These are phyloP conservation scores for Drosophila ambigua DNA, from an alignment of 1,140 invertebrate genomes.

Conservation along the genomic window DNA sequence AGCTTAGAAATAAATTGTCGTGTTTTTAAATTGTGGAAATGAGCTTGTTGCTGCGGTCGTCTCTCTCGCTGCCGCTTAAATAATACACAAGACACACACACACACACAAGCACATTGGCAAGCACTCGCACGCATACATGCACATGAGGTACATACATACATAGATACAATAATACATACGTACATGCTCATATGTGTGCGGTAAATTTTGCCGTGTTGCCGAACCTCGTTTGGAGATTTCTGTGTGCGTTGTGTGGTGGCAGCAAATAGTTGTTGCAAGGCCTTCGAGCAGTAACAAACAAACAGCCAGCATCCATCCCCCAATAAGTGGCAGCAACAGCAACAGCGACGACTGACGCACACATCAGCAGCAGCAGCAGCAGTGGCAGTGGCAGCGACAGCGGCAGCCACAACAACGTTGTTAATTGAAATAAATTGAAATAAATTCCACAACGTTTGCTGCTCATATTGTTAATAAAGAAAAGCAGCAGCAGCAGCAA, in stretches of 20 bases:
- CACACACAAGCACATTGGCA: constrained; percentile 36
- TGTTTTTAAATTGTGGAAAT: constrained; percentile 17
- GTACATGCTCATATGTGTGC: constrained; percentile 55
- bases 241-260: constrained; percentile 34
- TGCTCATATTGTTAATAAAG: constrained; percentile 79
- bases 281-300: constrained; percentile 60
- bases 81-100: constrained; percentile 42
- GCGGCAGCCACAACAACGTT: constrained; percentile 31
- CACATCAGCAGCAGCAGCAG: constrained; percentile 21
- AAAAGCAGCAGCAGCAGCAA: constrained; percentile 29
- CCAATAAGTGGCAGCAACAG: constrained; percentile 65
- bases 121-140: constrained; percentile 8
- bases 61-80: constrained; percentile 54
- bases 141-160: neutral
- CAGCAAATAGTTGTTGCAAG: constrained; percentile 76
- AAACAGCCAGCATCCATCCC: constrained; percentile 39
- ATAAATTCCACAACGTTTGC: constrained; percentile 75
- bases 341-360: constrained; percentile 12
- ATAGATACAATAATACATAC: neutral
- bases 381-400: constrained; percentile 12
- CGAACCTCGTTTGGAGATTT: constrained; percentile 60
- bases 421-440: constrained; percentile 83
- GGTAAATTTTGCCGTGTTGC: constrained; percentile 65
- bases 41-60: constrained; percentile 33
- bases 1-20: constrained; percentile 28